Conservation (phyloP, 2,888 invertebrate genomes). For the Mythimna albipuncta region DNA sequence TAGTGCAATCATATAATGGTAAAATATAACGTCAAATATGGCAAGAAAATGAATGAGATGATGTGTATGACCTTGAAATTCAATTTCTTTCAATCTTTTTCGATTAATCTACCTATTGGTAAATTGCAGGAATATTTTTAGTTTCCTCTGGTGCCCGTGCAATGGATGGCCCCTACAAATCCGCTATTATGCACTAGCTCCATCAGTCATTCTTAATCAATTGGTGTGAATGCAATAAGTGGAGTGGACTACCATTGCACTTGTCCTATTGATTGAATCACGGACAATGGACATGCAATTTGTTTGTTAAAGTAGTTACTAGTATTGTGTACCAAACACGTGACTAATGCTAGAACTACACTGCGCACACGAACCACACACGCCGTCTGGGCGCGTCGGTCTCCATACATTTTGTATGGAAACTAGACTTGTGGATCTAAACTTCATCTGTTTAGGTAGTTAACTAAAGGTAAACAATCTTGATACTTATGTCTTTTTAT, state of each 20-base stretch:
- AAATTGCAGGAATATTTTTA: conserved; percentile 4
- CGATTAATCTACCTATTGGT: neutral
- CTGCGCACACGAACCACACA: no score
- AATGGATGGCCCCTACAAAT: neutral
- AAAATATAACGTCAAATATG: no score
- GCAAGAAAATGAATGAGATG: no score
- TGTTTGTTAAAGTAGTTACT: conserved; percentile 23
- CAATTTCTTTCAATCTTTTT: no score
- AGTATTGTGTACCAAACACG: conserved; percentile 14
- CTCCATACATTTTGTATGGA: no score
- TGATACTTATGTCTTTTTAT: no score
- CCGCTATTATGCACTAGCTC: conserved; percentile 24
- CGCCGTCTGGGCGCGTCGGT: no score
- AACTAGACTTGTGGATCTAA: no score
- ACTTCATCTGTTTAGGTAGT: no score
- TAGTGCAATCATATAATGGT: no score
- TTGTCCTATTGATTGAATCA: conserved; percentile 32
- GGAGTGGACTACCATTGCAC: conserved; percentile 27
- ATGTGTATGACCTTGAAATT: neutral
- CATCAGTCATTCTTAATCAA: conserved; percentile 40
- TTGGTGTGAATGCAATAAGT: conserved; percentile 38
- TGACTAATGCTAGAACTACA: neutral
- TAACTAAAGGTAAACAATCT: no score
- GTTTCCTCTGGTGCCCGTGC: neutral
- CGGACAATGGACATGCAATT: conserved; percentile 14